Evolutionary conservation across 1,140 invertebrate species (phyloP).

Genomic region (Eupristina koningsbergeri): DNA sequence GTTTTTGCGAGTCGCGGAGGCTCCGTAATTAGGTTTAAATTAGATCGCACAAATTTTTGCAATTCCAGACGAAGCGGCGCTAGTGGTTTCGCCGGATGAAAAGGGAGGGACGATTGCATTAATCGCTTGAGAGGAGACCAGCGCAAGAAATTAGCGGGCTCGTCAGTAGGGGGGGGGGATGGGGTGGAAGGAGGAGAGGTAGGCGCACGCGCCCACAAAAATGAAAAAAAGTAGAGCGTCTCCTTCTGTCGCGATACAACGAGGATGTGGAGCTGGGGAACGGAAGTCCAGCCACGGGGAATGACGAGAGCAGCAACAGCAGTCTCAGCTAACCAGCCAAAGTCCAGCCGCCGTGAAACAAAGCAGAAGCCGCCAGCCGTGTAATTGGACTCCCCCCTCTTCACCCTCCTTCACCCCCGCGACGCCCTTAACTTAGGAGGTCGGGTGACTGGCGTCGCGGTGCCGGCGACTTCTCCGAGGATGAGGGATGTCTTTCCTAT

Average conservation of each 20-base stretch:
- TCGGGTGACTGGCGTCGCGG: not conserved
- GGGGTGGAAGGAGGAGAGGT: not conserved
- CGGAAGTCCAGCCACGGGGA: conserved; percentile 33
- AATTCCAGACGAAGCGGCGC: not conserved
- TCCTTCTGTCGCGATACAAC: not conserved
- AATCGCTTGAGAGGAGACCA: conserved; percentile 56
- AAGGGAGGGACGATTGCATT: conserved; percentile 51
- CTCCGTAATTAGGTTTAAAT: conserved; percentile 52
- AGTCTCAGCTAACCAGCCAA: conserved; percentile 54
- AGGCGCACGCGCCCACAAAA: conserved; percentile 46
- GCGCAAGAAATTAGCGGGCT: conserved; percentile 60
- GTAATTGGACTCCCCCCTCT: conserved; percentile 70
- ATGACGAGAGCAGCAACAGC: conserved; percentile 19
- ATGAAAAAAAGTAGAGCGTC: conserved; percentile 41
- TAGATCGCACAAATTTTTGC: conserved; percentile 45
- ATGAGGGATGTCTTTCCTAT: conserved; percentile 18
- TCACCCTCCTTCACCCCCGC: not conserved
- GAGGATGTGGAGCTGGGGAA: conserved; percentile 8
- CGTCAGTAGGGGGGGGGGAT: not conserved
- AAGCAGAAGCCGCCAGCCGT: conserved; percentile 72
- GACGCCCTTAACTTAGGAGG: not conserved
- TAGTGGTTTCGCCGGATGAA: not conserved
- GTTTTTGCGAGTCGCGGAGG: conserved; percentile 32
- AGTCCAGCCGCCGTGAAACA: conserved; percentile 71
- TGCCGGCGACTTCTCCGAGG: not conserved